Percentiles rank a stretch among this genome's conserved stretches.
phyloP scores from a whole-genome alignment of 2,797 vertebrate species.

The Botia kubotai region DNA sequence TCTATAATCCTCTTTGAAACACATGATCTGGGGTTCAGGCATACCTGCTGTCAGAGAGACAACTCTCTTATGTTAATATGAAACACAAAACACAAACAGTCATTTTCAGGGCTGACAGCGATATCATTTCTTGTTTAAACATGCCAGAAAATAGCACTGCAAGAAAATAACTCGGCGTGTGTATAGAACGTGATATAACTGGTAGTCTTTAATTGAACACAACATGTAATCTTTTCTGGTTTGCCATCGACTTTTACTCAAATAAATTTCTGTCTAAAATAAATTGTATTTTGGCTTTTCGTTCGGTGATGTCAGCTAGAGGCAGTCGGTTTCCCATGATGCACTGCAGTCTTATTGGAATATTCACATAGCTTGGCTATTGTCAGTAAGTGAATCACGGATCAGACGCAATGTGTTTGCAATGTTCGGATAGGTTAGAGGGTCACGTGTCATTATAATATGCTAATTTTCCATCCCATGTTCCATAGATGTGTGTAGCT shows the following conservation, averaged over 20 bases:
- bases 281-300: neutral
- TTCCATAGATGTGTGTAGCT: neutral
- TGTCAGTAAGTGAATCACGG: neutral
- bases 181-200: slow-evolving; percentile 21
- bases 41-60: slow-evolving; percentile 47
- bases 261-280: neutral
- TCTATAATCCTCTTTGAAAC: slow-evolving; percentile 53
- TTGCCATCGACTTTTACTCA: neutral
- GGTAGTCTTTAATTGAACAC: neutral
- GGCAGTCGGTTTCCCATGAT: neutral
- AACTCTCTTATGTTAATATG: slow-evolving; percentile 44
- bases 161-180: neutral
- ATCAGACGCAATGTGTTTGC: neutral
- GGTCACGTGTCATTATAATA: neutral
- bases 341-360: neutral
- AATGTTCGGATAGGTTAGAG: neutral
- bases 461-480: neutral
- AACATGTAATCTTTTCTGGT: neutral
- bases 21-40: slow-evolving; percentile 42
- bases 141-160: slow-evolving; percentile 28
- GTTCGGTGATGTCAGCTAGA: neutral
- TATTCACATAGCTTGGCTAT: neutral
- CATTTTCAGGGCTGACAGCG: slow-evolving; percentile 60
- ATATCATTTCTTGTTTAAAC: slow-evolving; percentile 64
- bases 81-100: slow-evolving; percentile 49